A percentile compares a stretch with the other conserved stretches of the same genome.
Evolutionary conservation across 2,888 invertebrate species (phyloP).

Genomic region (Cacoxenus indagator): DNA sequence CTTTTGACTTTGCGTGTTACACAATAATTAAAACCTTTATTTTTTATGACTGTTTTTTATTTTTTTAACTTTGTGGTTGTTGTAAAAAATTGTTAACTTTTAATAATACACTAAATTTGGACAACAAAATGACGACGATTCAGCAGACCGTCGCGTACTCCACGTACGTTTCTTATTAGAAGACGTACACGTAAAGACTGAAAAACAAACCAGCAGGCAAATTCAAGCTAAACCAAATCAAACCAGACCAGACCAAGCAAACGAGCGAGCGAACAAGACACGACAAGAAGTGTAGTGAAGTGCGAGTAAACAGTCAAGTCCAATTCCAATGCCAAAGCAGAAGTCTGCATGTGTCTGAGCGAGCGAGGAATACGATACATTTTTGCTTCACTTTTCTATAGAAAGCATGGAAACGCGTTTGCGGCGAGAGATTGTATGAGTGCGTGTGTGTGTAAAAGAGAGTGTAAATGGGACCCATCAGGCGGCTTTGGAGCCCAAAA

Average conservation of each 20-base stretch:
- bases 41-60: slow-evolving; percentile 1
- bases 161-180: slow-evolving; percentile 48
- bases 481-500: too few relatives aligned
- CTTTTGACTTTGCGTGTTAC: slow-evolving; percentile 52
- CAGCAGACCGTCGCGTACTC: slow-evolving; percentile 65
- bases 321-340: not conserved
- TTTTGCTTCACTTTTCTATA: not conserved
- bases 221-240: slow-evolving; percentile 55
- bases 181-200: slow-evolving; percentile 63
- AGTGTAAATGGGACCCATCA: too few relatives aligned
- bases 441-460: too few relatives aligned
- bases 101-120: slow-evolving; percentile 19
- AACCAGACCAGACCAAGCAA: slow-evolving; percentile 2
- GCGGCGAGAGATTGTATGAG: not conserved
- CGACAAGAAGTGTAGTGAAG: not conserved
- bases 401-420: slow-evolving; percentile 9
- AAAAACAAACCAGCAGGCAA: slow-evolving; percentile 53
- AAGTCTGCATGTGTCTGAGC: not conserved
- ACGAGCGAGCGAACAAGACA: slow-evolving; percentile 21
- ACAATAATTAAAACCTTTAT: slow-evolving; percentile 42
- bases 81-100: slow-evolving; percentile 31
- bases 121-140: slow-evolving; percentile 51
- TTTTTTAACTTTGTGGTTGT: slow-evolving; percentile 2
- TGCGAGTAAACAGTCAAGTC: not conserved
- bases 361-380: not conserved